A percentile compares a stretch with the other conserved stretches of the same genome.
These are phyloP conservation scores for Oxystoma pomonae DNA, from an alignment of 2,888 invertebrate genomes.

Conservation along the genomic window DNA sequence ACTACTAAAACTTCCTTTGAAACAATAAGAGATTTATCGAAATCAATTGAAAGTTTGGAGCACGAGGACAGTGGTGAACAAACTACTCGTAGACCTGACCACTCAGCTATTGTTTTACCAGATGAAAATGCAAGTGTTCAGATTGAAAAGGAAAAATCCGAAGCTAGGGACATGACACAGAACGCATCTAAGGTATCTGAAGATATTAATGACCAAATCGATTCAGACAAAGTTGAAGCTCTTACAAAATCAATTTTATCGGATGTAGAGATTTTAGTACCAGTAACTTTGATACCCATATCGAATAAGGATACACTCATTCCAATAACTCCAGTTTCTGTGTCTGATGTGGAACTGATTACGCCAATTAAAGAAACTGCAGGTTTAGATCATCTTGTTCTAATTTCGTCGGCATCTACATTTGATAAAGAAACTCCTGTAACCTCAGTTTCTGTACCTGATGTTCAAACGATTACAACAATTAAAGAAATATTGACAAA, in stretches of 20 bases:
- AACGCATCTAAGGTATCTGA: constrained; percentile 45
- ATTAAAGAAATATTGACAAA: not conserved
- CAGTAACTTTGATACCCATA: not conserved
- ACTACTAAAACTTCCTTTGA: not conserved
- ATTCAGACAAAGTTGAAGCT: constrained; percentile 16
- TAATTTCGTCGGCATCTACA: not conserved
- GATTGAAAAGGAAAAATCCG: constrained; percentile 24
- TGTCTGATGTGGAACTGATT: not conserved
- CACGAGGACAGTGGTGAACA: constrained; percentile 38
- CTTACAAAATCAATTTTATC: constrained; percentile 14
- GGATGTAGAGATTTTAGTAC: constrained; percentile 15
- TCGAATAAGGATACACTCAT: no score
- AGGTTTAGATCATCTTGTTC: constrained; percentile 14
- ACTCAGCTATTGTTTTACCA: constrained; percentile 29
- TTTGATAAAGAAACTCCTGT: no score
- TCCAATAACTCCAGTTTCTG: not conserved
- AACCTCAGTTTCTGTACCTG: not conserved
- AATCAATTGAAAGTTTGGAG: constrained; percentile 36
- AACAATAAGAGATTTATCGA: not conserved
- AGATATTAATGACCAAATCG: not conserved
- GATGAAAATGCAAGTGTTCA: constrained; percentile 43
- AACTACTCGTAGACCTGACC: constrained; percentile 34
- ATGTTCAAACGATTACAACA: not conserved
- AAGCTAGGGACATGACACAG: constrained; percentile 37
- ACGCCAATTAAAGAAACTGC: not conserved